phyloP scores from a whole-genome alignment of 2,797 vertebrate genomes.

The Sciurus carolinensis region DNA sequence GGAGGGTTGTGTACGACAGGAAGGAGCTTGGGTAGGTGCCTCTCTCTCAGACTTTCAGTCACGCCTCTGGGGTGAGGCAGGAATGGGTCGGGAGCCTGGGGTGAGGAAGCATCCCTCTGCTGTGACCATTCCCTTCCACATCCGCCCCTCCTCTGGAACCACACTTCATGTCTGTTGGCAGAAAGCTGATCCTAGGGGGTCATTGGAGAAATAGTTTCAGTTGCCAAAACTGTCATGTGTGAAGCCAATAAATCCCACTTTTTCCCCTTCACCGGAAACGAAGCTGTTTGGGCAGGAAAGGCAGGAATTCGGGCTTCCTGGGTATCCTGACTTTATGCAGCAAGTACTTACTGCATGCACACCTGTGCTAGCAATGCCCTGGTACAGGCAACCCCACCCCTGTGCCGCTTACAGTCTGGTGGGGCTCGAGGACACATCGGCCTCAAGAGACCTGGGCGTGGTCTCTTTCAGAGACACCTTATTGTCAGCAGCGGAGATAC shows the following conservation, averaged over 20 bases:
- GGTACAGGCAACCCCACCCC: background rate
- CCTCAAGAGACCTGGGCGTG: background rate
- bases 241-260: background rate
- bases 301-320: background rate
- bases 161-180: background rate
- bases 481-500: background rate
- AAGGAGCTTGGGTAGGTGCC: background rate
- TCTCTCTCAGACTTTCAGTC: background rate
- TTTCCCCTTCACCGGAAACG: background rate
- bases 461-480: background rate
- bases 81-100: background rate
- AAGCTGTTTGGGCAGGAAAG: background rate
- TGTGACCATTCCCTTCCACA: background rate
- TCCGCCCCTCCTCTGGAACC: background rate
- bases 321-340: background rate
- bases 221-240: background rate
- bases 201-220: background rate
- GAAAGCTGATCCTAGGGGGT: background rate
- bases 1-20: background rate
- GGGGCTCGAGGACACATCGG: background rate
- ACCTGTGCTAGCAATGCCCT: accelerated
- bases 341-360: background rate
- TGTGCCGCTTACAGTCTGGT: background rate
- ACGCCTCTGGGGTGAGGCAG: background rate
- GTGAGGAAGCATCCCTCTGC: background rate